Percentiles rank a stretch among this genome's conserved stretches.
Evolutionary conservation across 2,113 vertebrate species (phyloP).

Genomic region (Pitta sordida): DNA sequence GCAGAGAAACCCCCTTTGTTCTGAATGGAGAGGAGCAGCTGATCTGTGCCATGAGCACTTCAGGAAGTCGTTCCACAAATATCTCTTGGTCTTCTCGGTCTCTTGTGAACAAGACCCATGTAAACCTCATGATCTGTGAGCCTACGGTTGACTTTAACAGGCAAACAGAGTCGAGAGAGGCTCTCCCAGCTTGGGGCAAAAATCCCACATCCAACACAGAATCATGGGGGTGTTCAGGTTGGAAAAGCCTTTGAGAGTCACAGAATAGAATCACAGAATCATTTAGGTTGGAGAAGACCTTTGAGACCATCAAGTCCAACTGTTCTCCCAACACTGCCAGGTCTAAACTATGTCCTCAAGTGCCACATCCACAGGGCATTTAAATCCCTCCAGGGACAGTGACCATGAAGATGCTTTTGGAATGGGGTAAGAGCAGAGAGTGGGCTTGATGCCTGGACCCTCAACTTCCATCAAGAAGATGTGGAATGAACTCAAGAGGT

Average conservation of each 20-base stretch:
- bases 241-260: background rate
- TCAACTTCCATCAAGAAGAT: background rate
- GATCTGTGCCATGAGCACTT: background rate
- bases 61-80: background rate
- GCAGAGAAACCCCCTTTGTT: background rate
- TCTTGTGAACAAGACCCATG: fast-evolving
- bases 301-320: background rate
- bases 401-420: background rate
- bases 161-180: background rate
- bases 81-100: background rate
- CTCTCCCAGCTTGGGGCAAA: background rate
- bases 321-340: background rate
- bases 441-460: background rate
- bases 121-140: background rate
- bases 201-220: background rate
- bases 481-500: background rate
- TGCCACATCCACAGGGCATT: background rate
- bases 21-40: background rate
- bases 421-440: background rate
- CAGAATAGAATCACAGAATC: background rate
- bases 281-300: background rate
- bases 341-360: background rate
- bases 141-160: background rate
- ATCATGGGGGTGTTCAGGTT: background rate
- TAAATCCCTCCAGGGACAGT: background rate